These are phyloP conservation scores for Ammospiza caudacuta DNA, from an alignment of 2,113 vertebrate genomes.

Conservation along the genomic window DNA sequence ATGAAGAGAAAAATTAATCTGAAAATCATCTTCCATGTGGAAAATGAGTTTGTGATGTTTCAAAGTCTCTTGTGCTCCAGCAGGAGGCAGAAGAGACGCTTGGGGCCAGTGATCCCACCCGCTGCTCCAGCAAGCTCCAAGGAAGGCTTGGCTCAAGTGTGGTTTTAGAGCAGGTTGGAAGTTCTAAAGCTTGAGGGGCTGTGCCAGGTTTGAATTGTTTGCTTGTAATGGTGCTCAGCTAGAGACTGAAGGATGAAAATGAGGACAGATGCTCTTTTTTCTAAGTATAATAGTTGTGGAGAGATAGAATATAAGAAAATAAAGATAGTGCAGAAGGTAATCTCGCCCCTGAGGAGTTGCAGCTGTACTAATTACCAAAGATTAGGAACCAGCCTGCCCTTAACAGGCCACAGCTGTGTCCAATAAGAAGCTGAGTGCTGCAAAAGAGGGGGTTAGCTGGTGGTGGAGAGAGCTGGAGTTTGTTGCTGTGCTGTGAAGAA, in stretches of 20 bases:
- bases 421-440: too few species aligned
- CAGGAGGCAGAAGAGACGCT: neutral
- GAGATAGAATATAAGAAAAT: too few species aligned
- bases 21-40: neutral
- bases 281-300: neutral
- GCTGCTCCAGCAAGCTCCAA: neutral
- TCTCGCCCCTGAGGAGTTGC: too few species aligned
- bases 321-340: too few species aligned
- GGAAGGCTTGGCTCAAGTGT: neutral
- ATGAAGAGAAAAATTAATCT: neutral
- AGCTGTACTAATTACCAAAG: too few species aligned
- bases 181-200: neutral
- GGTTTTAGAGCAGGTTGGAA: neutral
- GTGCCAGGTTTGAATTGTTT: slow-evolving; percentile 4
- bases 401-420: too few species aligned
- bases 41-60: neutral
- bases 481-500: too few species aligned
- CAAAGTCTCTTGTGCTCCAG: neutral
- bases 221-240: neutral
- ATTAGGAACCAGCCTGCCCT: too few species aligned
- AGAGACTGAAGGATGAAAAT: slow-evolving; percentile 36
- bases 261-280: neutral
- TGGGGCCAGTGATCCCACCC: neutral
- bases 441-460: too few species aligned
- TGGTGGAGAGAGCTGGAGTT: too few species aligned